These are phyloP conservation scores for Latrodectus elegans DNA, from an alignment of 2,888 invertebrate genomes.

Conservation along the genomic window DNA sequence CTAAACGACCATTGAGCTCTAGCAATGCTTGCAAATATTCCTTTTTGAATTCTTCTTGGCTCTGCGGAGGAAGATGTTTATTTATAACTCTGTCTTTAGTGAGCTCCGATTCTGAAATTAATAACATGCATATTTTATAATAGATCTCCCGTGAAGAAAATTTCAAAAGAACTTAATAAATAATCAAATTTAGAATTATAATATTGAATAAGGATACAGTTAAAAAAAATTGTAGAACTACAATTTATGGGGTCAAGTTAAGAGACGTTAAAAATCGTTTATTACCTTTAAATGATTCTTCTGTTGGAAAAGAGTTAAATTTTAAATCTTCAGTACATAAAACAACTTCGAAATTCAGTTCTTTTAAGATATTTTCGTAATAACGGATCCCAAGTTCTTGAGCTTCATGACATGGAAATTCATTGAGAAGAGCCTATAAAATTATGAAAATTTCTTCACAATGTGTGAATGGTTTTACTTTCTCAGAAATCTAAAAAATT, in stretches of 20 bases:
- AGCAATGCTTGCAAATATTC: background rate
- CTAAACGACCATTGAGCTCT: background rate
- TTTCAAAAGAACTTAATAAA: too few relatives aligned
- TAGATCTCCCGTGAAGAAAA: too few relatives aligned
- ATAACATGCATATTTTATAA: background rate
- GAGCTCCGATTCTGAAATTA: background rate
- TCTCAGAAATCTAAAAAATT: background rate
- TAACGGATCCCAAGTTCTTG: background rate
- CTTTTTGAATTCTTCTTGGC: background rate
- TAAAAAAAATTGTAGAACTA: too few relatives aligned
- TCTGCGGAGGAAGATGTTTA: background rate
- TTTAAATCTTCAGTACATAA: background rate
- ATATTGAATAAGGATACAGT: too few relatives aligned
- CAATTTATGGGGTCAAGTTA: too few relatives aligned
- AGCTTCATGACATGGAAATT: background rate
- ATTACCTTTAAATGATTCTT: background rate
- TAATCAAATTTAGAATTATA: too few relatives aligned
- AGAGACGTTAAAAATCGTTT: background rate
- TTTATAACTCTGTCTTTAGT: background rate
- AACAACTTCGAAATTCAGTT: background rate
- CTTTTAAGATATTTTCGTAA: background rate
- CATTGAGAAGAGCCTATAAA: background rate
- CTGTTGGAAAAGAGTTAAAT: background rate
- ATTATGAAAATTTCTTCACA: background rate
- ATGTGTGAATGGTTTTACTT: background rate